Evolutionary conservation across 2,888 invertebrate genomes (phyloP).

Genomic region (Cheilosia pagana): DNA sequence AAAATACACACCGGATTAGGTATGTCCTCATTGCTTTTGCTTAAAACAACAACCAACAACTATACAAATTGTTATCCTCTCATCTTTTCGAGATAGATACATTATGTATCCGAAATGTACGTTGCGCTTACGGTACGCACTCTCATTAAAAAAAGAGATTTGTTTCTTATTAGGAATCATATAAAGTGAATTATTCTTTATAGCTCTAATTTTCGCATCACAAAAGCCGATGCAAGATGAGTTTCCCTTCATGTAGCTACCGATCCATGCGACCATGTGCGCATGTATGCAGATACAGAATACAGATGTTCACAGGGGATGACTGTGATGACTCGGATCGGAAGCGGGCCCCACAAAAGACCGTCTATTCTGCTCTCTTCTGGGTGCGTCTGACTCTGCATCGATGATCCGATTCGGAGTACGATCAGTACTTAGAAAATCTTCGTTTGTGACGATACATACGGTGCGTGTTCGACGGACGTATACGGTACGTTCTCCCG

Average conservation of each 20-base stretch:
- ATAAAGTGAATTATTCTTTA: slow-evolving; percentile 29
- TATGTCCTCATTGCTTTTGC: slow-evolving; percentile 9
- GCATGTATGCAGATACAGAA: slow-evolving; percentile 34
- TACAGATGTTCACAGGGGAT: slow-evolving; percentile 36
- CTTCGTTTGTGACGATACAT: slow-evolving; percentile 41
- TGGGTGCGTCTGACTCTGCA: slow-evolving; percentile 53
- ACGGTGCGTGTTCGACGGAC: slow-evolving; percentile 6
- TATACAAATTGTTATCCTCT: not conserved
- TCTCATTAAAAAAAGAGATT: not conserved
- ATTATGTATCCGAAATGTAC: not conserved
- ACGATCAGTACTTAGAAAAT: slow-evolving; percentile 59
- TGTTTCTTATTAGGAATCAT: slow-evolving; percentile 4
- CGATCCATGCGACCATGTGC: slow-evolving; percentile 34
- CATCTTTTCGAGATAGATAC: not conserved
- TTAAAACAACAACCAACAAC: not conserved
- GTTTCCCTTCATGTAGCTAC: slow-evolving; percentile 34
- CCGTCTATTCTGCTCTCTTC: slow-evolving; percentile 31
- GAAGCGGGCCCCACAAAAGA: slow-evolving; percentile 24
- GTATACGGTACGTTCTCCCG: not conserved
- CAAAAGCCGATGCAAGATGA: slow-evolving; percentile 43
- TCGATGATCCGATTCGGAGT: slow-evolving; percentile 46
- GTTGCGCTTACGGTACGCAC: not conserved
- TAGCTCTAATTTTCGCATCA: slow-evolving; percentile 21
- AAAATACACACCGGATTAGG: slow-evolving; percentile 19
- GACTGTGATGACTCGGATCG: slow-evolving; percentile 50